These are phyloP conservation scores for Capitella teleta DNA, from an alignment of 1,140 invertebrate genomes.

Conservation along the genomic window DNA sequence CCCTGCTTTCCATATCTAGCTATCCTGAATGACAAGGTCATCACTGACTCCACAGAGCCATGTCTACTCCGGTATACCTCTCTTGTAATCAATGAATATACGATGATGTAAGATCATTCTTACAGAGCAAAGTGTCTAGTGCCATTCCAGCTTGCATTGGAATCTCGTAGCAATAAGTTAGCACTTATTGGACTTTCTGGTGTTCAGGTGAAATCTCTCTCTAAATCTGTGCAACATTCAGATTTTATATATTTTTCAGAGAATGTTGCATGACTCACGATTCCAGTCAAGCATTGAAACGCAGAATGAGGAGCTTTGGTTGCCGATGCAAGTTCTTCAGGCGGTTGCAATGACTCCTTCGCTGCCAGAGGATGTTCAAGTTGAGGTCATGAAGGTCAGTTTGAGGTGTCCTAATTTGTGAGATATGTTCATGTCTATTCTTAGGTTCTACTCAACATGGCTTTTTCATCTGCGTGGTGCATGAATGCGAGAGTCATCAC, in stretches of 20 bases:
- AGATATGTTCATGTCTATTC: slow-evolving; percentile 39
- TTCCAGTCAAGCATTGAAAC: slow-evolving; percentile 78
- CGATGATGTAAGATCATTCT: too few species aligned
- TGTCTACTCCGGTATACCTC: too few species aligned
- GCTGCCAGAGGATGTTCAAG: slow-evolving; percentile 62
- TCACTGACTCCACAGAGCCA: too few species aligned
- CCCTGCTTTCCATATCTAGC: too few species aligned
- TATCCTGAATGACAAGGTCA: too few species aligned
- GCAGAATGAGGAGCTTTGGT: slow-evolving; percentile 79
- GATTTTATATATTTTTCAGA: slow-evolving; percentile 46
- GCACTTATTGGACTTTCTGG: too few species aligned
- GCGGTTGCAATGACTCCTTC: slow-evolving; percentile 64
- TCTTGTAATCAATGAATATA: too few species aligned
- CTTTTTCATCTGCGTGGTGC: slow-evolving; percentile 66
- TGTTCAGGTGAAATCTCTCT: too few species aligned
- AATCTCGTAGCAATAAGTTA: too few species aligned
- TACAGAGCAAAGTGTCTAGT: too few species aligned
- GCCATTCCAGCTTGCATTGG: too few species aligned
- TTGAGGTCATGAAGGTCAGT: slow-evolving; percentile 58
- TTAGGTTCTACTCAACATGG: slow-evolving; percentile 66
- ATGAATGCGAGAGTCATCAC: slow-evolving; percentile 71
- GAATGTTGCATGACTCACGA: slow-evolving; percentile 75
- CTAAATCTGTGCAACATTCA: too few species aligned
- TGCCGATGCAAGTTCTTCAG: slow-evolving; percentile 74
- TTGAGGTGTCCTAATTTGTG: neutral